Conservation (phyloP, 1,140 invertebrate genomes). For the Phortica variegata region DNA sequence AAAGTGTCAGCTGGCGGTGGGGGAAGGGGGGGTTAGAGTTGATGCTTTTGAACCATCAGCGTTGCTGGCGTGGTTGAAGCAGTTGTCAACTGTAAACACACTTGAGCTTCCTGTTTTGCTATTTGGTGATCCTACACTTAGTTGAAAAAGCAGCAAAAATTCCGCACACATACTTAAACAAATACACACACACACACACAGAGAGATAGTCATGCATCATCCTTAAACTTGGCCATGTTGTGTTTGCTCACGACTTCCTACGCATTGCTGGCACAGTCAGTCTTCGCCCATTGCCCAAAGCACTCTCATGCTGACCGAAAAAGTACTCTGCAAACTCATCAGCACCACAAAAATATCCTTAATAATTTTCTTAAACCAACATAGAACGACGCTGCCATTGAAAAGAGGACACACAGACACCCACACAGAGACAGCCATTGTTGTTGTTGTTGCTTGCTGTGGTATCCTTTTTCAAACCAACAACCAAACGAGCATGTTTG, state of each 20-base stretch:
- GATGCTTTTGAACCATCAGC: neutral
- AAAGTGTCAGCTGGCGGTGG: too few species aligned
- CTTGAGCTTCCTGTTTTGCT: conserved; percentile 54
- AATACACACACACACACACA: conserved; percentile 12
- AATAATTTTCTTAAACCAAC: conserved; percentile 56
- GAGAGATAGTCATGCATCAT: neutral
- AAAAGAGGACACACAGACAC: neutral
- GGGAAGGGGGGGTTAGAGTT: too few species aligned
- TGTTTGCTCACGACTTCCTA: conserved; percentile 28
- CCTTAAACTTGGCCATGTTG: neutral
- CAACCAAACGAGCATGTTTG: too few species aligned
- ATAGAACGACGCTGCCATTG: neutral
- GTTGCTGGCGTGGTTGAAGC: conserved; percentile 38
- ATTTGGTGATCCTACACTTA: conserved; percentile 32
- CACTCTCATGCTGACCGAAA: conserved; percentile 15
- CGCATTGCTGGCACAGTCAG: conserved; percentile 35
- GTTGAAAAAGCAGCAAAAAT: conserved; percentile 4
- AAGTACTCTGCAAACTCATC: conserved; percentile 54
- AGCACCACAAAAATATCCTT: conserved; percentile 56
- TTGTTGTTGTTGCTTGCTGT: too few species aligned
- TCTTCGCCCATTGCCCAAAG: neutral
- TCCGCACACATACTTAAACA: conserved; percentile 21
- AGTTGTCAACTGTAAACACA: conserved; percentile 53
- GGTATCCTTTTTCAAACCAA: too few species aligned
- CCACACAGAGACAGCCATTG: too few species aligned